Percentiles rank a stretch among this genome's conserved stretches.
phyloP scores from a whole-genome alignment of 2,113 vertebrate genomes.

The Phainopepla nitens region DNA sequence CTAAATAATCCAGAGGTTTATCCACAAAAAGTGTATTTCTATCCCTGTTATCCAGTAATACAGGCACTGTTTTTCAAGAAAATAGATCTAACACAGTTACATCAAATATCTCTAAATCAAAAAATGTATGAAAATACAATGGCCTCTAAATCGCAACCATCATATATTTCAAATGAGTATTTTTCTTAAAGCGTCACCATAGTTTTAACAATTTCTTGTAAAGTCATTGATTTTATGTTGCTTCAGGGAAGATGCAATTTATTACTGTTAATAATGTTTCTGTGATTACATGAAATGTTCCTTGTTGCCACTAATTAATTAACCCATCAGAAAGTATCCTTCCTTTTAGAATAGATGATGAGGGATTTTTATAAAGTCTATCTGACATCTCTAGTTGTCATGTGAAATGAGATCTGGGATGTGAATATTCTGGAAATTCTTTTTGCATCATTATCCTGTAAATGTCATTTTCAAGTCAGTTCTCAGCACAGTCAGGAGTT shows the following conservation, averaged over 20 bases:
- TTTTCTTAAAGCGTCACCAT: neutral
- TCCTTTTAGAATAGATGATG: neutral
- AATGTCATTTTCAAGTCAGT: neutral
- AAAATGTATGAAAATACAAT: neutral
- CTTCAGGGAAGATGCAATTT: neutral
- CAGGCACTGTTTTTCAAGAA: neutral
- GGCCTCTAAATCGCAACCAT: neutral
- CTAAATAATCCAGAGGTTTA: neutral
- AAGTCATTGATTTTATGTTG: constrained; percentile 29
- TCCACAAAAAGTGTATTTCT: neutral
- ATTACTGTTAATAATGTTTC: constrained; percentile 4
- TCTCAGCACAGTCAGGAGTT: neutral
- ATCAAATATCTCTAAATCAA: neutral
- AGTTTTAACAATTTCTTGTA: neutral
- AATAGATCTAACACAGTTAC: neutral
- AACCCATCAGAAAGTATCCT: neutral
- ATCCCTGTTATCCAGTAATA: neutral
- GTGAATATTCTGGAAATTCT: neutral
- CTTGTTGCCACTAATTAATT: constrained; percentile 13
- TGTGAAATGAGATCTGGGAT: neutral
- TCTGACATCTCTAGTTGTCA: neutral
- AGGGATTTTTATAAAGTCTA: neutral
- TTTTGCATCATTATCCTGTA: neutral
- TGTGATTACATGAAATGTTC: neutral
- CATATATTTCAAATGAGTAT: neutral